Evolutionary conservation across 2,888 invertebrate species (phyloP).

Genomic region (Drosophila sordidula): DNA sequence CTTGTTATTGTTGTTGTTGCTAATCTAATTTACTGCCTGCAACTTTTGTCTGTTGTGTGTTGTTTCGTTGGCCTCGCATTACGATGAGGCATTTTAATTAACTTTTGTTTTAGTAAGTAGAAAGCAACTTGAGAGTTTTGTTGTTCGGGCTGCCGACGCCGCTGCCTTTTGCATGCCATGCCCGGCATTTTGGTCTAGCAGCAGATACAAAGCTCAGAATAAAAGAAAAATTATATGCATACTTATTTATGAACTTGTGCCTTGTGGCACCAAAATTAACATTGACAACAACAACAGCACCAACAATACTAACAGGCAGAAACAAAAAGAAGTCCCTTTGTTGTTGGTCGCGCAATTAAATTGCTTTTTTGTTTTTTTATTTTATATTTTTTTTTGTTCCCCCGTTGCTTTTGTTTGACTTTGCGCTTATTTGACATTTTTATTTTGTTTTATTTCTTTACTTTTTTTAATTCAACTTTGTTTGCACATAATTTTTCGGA

Average conservation of each 20-base stretch:
- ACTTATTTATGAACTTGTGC: conserved; percentile 78
- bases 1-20: conserved; percentile 60
- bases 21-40: conserved; percentile 80
- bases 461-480: conserved; percentile 73
- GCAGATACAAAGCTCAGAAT: conserved; percentile 47
- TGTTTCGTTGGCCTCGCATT: conserved; percentile 64
- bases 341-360: conserved; percentile 73
- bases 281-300: conserved; percentile 67
- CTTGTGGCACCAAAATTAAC: conserved; percentile 67
- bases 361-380: conserved; percentile 53
- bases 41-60: conserved; percentile 63
- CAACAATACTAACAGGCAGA: conserved; percentile 39
- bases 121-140: conserved; percentile 68
- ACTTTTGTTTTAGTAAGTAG: conserved; percentile 77
- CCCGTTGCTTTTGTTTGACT: conserved; percentile 68
- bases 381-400: conserved; percentile 17
- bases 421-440: conserved; percentile 80
- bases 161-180: conserved; percentile 47
- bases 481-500: conserved; percentile 79
- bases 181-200: conserved; percentile 39
- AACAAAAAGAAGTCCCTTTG: conserved; percentile 47
- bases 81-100: conserved; percentile 78
- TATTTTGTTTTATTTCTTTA: conserved; percentile 51
- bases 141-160: conserved; percentile 21
- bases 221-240: conserved; percentile 59